These are phyloP conservation scores for Channallabes apus DNA, from an alignment of 2,797 vertebrate genomes.

Conservation along the genomic window DNA sequence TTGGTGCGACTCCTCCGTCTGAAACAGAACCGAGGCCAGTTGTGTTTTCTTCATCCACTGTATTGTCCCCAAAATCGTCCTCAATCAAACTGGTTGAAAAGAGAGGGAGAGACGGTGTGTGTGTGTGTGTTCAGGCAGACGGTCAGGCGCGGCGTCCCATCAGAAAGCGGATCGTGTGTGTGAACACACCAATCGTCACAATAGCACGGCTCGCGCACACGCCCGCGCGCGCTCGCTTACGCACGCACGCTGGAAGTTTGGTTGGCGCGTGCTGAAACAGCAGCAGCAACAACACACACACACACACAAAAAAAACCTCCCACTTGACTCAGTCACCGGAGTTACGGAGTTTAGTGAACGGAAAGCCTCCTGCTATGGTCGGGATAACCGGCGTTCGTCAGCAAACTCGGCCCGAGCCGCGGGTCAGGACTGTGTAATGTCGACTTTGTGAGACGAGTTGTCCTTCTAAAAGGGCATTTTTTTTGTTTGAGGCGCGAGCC, in stretches of 20 bases:
- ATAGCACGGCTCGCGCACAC: constrained; percentile 54
- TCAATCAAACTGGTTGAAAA: constrained; percentile 54
- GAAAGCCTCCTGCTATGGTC: constrained; percentile 8
- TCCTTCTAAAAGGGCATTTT: background rate
- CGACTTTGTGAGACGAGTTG: background rate
- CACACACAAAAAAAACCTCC: constrained; percentile 61
- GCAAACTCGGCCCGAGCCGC: background rate
- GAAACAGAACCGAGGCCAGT: background rate
- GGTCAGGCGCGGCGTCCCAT: constrained; percentile 57
- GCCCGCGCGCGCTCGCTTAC: constrained; percentile 47
- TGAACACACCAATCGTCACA: constrained; percentile 69
- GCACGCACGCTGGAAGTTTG: constrained; percentile 59
- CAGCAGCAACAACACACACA: constrained; percentile 64
- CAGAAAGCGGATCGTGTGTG: constrained; percentile 46
- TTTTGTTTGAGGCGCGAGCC: background rate
- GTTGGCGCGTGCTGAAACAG: constrained; percentile 64
- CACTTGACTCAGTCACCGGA: constrained; percentile 65
- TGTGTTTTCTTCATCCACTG: constrained; percentile 32
- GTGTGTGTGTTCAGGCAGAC: constrained; percentile 21
- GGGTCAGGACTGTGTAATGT: background rate
- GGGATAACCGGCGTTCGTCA: background rate
- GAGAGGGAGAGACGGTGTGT: background rate
- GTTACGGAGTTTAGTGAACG: constrained; percentile 61
- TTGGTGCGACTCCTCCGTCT: background rate
- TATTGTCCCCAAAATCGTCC: constrained; percentile 15